phyloP scores from a whole-genome alignment of 2,888 invertebrate species.

The Parnassius mnemosyne region DNA sequence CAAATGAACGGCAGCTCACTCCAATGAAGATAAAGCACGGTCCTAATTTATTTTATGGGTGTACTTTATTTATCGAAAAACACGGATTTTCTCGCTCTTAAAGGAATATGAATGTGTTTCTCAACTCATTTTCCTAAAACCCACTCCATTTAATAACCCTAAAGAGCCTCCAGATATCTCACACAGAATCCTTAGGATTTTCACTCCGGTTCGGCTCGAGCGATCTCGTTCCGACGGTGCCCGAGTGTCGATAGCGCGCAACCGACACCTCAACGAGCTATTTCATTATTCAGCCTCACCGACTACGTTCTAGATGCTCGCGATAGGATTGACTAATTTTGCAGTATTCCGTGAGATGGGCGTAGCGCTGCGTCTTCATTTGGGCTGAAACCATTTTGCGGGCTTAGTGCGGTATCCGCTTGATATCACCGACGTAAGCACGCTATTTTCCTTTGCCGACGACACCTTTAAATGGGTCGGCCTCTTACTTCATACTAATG shows the following conservation, averaged over 20 bases:
- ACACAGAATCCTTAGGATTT: conserved; percentile 73
- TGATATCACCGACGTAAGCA: conserved; percentile 64
- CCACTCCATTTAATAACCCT: conserved; percentile 77
- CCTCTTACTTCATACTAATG: conserved; percentile 48
- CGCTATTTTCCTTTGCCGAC: conserved; percentile 62
- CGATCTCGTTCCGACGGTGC: conserved; percentile 54
- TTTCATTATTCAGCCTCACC: conserved; percentile 74
- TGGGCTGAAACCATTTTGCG: conserved; percentile 60
- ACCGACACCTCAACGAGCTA: conserved; percentile 61
- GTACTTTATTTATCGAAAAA: conserved; percentile 62
- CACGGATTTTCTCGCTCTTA: conserved; percentile 57
- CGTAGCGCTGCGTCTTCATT: conserved; percentile 60
- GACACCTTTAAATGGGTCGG: conserved; percentile 45
- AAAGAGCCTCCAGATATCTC: conserved; percentile 71
- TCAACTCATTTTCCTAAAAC: conserved; percentile 74
- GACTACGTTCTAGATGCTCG: conserved; percentile 60
- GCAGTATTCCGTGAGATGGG: conserved; percentile 61
- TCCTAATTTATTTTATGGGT: conserved; percentile 65
- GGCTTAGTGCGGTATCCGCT: conserved; percentile 62
- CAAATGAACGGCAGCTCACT: conserved; percentile 44
- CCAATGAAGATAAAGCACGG: conserved; percentile 68
- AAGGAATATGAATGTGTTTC: conserved; percentile 63
- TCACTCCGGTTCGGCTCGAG: conserved; percentile 50
- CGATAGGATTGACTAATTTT: conserved; percentile 76
- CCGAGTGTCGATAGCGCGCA: conserved; percentile 59